A percentile compares a stretch with the other conserved stretches of the same genome.
Evolutionary conservation across 2,113 vertebrate genomes (phyloP).

Genomic region (Ammospiza caudacuta): DNA sequence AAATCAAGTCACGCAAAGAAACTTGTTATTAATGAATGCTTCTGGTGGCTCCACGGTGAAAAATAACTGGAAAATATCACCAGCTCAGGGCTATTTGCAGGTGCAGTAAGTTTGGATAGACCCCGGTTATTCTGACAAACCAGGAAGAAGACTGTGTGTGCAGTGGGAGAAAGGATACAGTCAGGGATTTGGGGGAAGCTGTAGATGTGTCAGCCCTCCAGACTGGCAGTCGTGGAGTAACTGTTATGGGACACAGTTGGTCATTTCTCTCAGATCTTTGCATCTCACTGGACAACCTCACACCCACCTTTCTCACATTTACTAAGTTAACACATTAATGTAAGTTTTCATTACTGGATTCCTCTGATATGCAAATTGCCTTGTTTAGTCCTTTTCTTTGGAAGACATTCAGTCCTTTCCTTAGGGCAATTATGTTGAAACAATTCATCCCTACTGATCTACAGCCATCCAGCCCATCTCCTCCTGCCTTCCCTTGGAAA

Average conservation of each 20-base stretch:
- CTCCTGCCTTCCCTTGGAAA: not conserved
- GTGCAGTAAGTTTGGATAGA: not conserved
- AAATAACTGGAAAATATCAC: not conserved
- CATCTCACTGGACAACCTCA: rapidly evolving
- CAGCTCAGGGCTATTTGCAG: not conserved
- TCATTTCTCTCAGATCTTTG: not conserved
- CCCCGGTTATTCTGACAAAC: not conserved
- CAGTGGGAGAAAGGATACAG: not conserved
- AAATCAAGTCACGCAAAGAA: not conserved
- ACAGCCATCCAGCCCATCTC: not conserved
- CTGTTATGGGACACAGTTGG: not conserved
- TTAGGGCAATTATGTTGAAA: not conserved
- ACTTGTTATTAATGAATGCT: not conserved
- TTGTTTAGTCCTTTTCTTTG: not conserved
- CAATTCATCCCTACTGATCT: not conserved
- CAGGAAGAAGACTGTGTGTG: not conserved
- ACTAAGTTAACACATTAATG: not conserved
- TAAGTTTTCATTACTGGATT: not conserved
- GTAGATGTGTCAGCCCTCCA: not conserved
- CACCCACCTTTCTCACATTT: not conserved
- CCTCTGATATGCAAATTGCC: not conserved
- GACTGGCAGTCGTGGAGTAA: not conserved
- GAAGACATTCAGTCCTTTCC: not conserved
- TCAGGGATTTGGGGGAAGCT: not conserved
- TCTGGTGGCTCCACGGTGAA: not conserved